Conservation (phyloP, 1,140 invertebrate genomes). For the Calephelis virginiensis region DNA sequence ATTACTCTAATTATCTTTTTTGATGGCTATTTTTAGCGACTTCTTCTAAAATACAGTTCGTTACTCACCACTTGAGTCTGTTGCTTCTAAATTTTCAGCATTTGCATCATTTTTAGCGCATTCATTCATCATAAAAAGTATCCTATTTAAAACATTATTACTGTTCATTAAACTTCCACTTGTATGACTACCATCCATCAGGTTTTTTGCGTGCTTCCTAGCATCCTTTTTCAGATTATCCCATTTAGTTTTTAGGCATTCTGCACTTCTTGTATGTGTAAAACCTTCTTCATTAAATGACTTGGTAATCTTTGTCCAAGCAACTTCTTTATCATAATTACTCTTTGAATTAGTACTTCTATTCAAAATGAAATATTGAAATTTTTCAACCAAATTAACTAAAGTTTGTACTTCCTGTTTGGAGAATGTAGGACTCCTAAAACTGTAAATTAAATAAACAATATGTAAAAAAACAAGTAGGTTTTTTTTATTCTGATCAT, state of each 20-base stretch:
- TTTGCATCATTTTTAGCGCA: constrained; percentile 33
- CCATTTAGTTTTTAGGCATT: constrained; percentile 64
- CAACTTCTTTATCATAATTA: constrained; percentile 49
- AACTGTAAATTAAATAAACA: constrained; percentile 30
- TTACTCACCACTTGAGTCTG: constrained; percentile 26
- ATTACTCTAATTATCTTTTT: no score
- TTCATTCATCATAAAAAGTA: constrained; percentile 49
- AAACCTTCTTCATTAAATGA: constrained; percentile 52
- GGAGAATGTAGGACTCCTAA: constrained; percentile 51
- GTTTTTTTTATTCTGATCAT: no score
- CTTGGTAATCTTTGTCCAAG: constrained; percentile 57
- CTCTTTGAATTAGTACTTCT: constrained; percentile 47
- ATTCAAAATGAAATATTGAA: constrained; percentile 56
- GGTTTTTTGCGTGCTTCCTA: constrained; percentile 49
- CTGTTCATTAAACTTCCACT: constrained; percentile 22
- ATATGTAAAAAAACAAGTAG: neutral
- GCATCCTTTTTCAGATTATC: constrained; percentile 59
- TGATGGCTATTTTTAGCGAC: no score
- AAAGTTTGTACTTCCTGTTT: constrained; percentile 50
- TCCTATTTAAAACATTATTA: constrained; percentile 39
- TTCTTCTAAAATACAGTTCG: neutral
- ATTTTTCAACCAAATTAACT: constrained; percentile 50
- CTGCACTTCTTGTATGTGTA: constrained; percentile 41
- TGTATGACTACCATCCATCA: constrained; percentile 31
- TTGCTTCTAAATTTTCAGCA: constrained; percentile 21